These are phyloP conservation scores for Brachionus asplanchnoidis DNA, from an alignment of 1,140 invertebrate genomes.

Conservation along the genomic window DNA sequence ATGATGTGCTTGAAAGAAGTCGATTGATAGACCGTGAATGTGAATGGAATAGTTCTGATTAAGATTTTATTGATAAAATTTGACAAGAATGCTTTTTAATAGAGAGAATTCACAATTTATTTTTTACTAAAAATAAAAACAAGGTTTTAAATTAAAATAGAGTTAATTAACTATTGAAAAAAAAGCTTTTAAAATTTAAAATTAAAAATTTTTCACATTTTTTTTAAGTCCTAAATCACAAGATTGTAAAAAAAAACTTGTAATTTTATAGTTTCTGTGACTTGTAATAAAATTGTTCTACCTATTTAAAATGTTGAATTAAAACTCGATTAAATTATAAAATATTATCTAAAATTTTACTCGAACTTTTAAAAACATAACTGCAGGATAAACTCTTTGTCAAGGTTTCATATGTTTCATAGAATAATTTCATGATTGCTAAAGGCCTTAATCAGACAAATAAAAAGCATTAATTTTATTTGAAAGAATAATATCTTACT, in stretches of 20 bases:
- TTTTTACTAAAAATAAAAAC: too few species aligned
- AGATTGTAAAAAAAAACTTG: too few species aligned
- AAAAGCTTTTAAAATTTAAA: too few species aligned
- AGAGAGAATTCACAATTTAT: background rate
- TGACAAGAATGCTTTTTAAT: background rate
- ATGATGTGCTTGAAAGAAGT: background rate
- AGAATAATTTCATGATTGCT: background rate
- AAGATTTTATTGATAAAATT: background rate
- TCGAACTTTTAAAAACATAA: background rate
- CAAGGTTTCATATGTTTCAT: background rate
- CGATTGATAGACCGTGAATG: background rate
- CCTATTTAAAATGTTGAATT: background rate
- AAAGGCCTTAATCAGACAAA: background rate
- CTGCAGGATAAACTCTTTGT: background rate
- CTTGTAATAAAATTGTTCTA: background rate
- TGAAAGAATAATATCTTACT: too few species aligned
- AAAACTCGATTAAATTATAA: background rate
- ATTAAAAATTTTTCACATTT: too few species aligned
- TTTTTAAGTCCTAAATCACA: too few species aligned
- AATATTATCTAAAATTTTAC: background rate
- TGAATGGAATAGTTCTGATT: background rate
- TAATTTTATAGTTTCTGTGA: too few species aligned
- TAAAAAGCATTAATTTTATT: background rate
- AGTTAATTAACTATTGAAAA: too few species aligned
- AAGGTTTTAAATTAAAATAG: too few species aligned